A percentile compares a stretch with the other conserved stretches of the same genome.
Evolutionary conservation across 1,140 invertebrate species (phyloP).

Genomic region (Asobara japonica): DNA sequence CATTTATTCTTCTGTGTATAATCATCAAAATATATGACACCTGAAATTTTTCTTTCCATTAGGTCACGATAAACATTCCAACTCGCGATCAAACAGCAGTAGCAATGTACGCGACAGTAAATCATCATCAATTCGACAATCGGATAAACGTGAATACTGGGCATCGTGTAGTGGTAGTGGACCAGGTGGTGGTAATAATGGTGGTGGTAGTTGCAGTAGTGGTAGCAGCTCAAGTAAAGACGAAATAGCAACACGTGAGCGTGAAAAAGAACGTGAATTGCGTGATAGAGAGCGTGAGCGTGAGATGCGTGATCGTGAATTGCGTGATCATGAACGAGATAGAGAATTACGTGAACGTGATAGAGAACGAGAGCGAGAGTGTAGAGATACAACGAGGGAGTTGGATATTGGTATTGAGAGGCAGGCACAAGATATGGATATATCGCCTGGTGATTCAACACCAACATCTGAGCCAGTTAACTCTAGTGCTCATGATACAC

Average conservation of each 20-base stretch:
- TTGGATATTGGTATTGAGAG: conserved; percentile 54
- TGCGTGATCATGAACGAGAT: conserved; percentile 43
- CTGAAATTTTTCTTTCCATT: conserved; percentile 27
- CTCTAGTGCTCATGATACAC: conserved; percentile 57
- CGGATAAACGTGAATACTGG: conserved; percentile 66
- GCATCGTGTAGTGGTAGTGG: conserved; percentile 55
- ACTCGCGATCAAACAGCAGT: conserved; percentile 72
- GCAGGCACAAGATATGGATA: conserved; percentile 83
- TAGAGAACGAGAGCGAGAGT: conserved; percentile 56
- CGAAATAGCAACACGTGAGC: conserved; percentile 51
- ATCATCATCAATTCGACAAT: conserved; percentile 64
- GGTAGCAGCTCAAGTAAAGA: conserved; percentile 52
- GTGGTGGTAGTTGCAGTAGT: conserved; percentile 49
- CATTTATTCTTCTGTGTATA: neutral
- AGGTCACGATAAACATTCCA: conserved; percentile 83
- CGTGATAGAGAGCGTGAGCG: conserved; percentile 54
- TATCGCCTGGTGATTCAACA: conserved; percentile 84
- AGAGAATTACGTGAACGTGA: conserved; percentile 41
- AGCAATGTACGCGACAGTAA: conserved; percentile 62
- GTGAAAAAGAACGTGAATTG: conserved; percentile 52
- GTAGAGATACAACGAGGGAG: conserved; percentile 55
- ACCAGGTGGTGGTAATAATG: conserved; percentile 40
- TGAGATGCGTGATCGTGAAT: conserved; percentile 49
- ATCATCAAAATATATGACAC: neutral
- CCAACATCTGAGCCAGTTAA: conserved; percentile 76